Conservation (phyloP, 2,797 vertebrate genomes). For the Vipera latastei region DNA sequence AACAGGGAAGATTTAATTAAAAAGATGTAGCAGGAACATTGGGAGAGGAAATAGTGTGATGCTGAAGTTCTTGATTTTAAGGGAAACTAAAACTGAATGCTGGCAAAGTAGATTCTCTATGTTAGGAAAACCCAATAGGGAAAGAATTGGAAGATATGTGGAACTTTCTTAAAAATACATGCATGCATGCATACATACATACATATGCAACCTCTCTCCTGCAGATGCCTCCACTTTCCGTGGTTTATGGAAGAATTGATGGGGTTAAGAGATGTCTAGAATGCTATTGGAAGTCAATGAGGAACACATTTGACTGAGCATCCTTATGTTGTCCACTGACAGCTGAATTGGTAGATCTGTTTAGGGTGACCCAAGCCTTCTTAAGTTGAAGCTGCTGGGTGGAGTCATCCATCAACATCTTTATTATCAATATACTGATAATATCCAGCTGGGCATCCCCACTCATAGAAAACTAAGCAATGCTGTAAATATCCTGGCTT, state of each 20-base stretch:
- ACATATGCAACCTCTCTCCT: not conserved
- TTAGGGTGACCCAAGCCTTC: not conserved
- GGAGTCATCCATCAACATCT: not conserved
- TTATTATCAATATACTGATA: not conserved
- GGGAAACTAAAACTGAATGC: not conserved
- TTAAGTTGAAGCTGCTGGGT: not conserved
- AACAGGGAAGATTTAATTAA: not conserved
- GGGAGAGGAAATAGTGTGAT: not conserved
- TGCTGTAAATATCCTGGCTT: not conserved
- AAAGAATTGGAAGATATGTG: not conserved
- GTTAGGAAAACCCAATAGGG: not conserved
- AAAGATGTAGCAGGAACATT: not conserved
- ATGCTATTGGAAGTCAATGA: not conserved
- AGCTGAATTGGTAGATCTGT: not conserved
- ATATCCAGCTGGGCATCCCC: not conserved
- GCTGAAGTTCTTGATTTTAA: not conserved
- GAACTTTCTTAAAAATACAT: not conserved
- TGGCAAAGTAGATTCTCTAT: not conserved
- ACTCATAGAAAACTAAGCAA: not conserved
- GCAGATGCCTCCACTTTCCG: not conserved
- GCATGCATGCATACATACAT: not conserved
- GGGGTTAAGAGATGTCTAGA: not conserved
- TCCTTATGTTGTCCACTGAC: not conserved
- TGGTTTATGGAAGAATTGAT: not conserved
- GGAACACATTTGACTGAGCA: not conserved